phyloP scores from a whole-genome alignment of 2,888 invertebrate genomes.

The Tipula confusa region DNA sequence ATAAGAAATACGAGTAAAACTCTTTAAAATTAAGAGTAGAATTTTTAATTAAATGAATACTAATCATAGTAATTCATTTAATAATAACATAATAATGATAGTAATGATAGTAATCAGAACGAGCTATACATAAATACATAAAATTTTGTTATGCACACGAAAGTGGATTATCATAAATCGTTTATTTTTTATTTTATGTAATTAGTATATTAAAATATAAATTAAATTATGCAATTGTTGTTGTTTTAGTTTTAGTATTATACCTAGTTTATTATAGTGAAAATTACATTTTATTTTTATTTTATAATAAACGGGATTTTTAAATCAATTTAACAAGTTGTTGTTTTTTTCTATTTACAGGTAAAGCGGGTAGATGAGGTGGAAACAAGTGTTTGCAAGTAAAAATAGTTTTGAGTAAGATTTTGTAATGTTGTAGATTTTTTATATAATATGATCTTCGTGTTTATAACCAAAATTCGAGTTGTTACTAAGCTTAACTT shows the following conservation, averaged over 20 bases:
- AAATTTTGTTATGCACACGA: not conserved
- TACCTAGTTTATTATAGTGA: not conserved
- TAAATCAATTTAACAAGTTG: conserved; percentile 3
- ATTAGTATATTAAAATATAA: not conserved
- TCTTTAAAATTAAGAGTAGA: not conserved
- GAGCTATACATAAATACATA: conserved; percentile 16
- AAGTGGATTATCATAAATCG: conserved; percentile 16
- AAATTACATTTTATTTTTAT: conserved; percentile 25
- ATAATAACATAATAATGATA: conserved; percentile 12
- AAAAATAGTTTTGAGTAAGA: not conserved
- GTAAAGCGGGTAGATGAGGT: not conserved
- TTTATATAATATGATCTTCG: not conserved
- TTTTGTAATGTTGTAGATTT: not conserved
- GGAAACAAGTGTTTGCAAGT: not conserved
- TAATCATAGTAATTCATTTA: conserved; percentile 9
- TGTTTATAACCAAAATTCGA: too few species aligned
- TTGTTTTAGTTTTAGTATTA: not conserved
- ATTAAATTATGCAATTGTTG: not conserved
- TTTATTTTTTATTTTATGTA: not conserved
- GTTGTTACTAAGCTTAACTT: too few species aligned
- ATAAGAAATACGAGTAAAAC: not conserved
- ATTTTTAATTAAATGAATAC: conserved; percentile 1
- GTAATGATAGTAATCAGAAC: conserved; percentile 9
- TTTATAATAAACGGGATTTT: not conserved
- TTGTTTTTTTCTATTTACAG: not conserved